phyloP scores from a whole-genome alignment of 2,888 invertebrate species.

The Ischnura elegans region DNA sequence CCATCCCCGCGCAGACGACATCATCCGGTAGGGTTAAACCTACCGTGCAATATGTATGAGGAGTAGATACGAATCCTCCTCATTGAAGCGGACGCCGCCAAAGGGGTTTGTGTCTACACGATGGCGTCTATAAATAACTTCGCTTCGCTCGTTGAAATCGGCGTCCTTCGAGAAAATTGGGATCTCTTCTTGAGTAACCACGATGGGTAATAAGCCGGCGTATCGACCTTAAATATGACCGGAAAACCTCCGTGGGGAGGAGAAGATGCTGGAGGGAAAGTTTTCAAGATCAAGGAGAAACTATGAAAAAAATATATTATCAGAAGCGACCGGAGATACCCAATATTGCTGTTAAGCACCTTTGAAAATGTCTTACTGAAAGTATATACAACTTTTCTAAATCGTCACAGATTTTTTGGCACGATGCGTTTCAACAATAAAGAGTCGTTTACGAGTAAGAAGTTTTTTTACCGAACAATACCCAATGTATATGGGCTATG shows the following conservation, averaged over 20 bases:
- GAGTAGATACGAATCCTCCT: background rate
- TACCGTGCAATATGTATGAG: slow-evolving; percentile 34
- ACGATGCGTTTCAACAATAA: too few relatives aligned
- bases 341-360: background rate
- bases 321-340: background rate
- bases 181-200: background rate
- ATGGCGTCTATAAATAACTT: background rate
- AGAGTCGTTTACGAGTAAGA: too few relatives aligned
- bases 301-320: background rate
- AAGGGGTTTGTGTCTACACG: background rate
- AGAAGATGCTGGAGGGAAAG: background rate
- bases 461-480: too few relatives aligned
- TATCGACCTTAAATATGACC: background rate
- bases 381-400: too few relatives aligned
- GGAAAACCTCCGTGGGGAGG: background rate
- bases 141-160: slow-evolving; percentile 33
- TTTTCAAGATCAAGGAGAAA: background rate
- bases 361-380: too few relatives aligned
- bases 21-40: background rate
- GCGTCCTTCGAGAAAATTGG: background rate
- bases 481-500: too few relatives aligned
- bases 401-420: too few relatives aligned
- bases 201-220: background rate
- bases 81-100: background rate
- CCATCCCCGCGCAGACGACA: background rate